Conservation (phyloP, 2,888 invertebrate species). For the Tanytarsus gracilentus region DNA sequence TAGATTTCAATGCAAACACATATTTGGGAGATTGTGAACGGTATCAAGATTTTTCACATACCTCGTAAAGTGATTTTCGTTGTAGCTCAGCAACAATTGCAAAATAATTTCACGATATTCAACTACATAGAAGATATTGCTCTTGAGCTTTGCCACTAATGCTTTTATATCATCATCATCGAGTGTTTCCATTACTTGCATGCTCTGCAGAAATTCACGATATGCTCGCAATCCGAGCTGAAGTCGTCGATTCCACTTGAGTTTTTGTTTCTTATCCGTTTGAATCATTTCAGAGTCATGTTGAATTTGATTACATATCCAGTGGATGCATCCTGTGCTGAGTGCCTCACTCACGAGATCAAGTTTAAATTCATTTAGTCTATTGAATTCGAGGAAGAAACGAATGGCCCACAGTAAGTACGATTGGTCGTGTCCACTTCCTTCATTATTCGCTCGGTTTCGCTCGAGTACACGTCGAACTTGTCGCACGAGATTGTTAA, state of each 20-base stretch:
- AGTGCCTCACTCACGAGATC: constrained; percentile 90
- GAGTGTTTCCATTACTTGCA: constrained; percentile 66
- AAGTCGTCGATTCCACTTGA: constrained; percentile 73
- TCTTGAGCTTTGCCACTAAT: constrained; percentile 77
- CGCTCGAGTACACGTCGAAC: constrained; percentile 68
- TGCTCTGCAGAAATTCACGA: constrained; percentile 73
- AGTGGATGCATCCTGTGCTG: constrained; percentile 85
- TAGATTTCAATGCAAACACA: background rate
- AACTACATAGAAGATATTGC: constrained; percentile 84
- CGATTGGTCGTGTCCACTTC: constrained; percentile 76
- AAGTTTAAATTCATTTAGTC: constrained; percentile 75
- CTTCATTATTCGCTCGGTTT: constrained; percentile 47
- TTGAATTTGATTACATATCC: constrained; percentile 59
- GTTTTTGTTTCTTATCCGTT: constrained; percentile 75
- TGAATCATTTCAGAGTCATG: constrained; percentile 83
- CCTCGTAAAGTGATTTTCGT: constrained; percentile 80
- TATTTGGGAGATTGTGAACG: background rate
- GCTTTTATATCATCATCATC: constrained; percentile 60
- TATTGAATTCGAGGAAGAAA: constrained; percentile 97
- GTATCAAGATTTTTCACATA: constrained; percentile 39
- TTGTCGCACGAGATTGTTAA: constrained; percentile 84
- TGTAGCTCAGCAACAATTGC: constrained; percentile 68
- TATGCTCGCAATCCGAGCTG: constrained; percentile 72
- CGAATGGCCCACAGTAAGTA: constrained; percentile 90
- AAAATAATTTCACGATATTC: constrained; percentile 90